Base-by-base conservation (phyloP, 2,888 invertebrate species). In the Drosophila neotestacea region DNA sequence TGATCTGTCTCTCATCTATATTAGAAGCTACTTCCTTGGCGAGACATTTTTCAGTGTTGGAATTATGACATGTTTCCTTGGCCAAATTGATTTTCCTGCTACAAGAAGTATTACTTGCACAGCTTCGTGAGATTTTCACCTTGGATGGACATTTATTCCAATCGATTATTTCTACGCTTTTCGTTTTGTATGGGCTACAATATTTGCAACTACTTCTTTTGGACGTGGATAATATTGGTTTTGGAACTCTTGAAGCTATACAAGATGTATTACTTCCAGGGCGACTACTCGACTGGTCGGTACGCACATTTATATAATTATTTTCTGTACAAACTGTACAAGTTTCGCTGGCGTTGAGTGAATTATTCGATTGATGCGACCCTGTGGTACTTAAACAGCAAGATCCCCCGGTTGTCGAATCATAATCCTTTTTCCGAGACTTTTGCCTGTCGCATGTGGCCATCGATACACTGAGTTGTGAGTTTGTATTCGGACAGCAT, bases 251-350 rank as follows among this genome's bases (percentile, higher is more conserved):
- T 6, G n/a, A 22, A 6, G 9, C 10, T n/a, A 2, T 4, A 22
- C 50, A 36, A 4, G 22, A 36, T 10, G 22, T 36, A 6, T 11
- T 27, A 6, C 9, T 28, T 9, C 5, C 34, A 10, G 11, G 3
- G 4, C 9, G 1, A 7, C n/a, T 4, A 10, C 13, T 34, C 4
- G 34, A 4, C 5, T 3, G 30, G 13, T 41, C 16, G 9, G 16
- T 6, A 9, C 61, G 54, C 1, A 61, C 61, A 54, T n/a, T 67
- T 6, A 2, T 16, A 11, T 42, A 67, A 11, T 38, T 39, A 11
- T 67, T 67, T 16, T 61, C 66, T 2, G 32, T 11, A 9, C 47
- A 47, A 2, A 44, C 11, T 1, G 34, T 41, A 7, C 11, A 16
- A 9, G 48, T 22, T 3, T 13, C 7, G 11, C 42, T 50, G 11